Evolutionary conservation across 2,888 invertebrate species (phyloP), one percentile per base, ranked within the genome.

Genomic region (Drosophila recens): DNA sequence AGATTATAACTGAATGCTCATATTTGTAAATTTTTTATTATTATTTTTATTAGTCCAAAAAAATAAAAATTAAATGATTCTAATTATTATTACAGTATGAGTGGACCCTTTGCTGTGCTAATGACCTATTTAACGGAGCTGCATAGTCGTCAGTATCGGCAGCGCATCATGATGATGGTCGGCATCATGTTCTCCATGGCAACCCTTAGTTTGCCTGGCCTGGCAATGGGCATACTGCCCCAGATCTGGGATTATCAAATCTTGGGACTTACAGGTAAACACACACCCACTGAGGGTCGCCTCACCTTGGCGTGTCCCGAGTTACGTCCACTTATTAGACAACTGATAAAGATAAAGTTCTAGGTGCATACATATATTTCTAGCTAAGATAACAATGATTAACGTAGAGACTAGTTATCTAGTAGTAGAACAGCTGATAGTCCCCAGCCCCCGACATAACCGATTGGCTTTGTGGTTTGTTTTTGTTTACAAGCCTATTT

Each of bases 221-320:
- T 97, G 62, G 97, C 97, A 8, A 96, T 96, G 95, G 91, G 93
- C 4, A 93, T 97, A 30, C 94, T 97, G 66, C 96, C 96, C 0
- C 93, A 94, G 48, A 90, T 94, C 23, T 94, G 94, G 93, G 91
- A 93, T 36, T 93, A 94, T 57, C 79, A 90, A 5, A 61, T 95
- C 0, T 79, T 91, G 51, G 92, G 91, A 2, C 62, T 93, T 75
- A 87, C 92, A 67, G 87, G 87, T 87, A 72, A 75, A 38, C 36
- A 17, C 27, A 58, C 58, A 8, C 27, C 33, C 33, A 11, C 42
- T 2, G 13, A 42, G 23, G 17, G 17, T 20, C 23, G 3, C 3
- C 15, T 68, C 57, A 30, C 65, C 67, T 77, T 59, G 36, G 34
- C 33, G 23, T 62, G 40, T 43, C 33, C 36, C 38, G 38, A 40